Evolutionary conservation across 2,797 vertebrate genomes (phyloP).

Genomic region (Ammospiza maritima): DNA sequence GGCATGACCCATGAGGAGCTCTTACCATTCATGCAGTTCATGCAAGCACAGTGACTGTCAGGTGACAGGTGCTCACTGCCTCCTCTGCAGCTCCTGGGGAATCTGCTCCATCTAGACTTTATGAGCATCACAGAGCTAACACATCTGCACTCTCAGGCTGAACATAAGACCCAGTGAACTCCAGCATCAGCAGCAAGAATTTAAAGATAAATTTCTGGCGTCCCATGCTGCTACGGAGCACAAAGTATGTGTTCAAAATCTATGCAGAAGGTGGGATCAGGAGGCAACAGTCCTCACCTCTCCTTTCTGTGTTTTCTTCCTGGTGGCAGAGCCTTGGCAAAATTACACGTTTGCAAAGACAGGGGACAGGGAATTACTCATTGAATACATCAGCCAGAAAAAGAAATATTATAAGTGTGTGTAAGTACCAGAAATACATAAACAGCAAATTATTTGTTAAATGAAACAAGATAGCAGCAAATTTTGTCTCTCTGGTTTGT

Average conservation of each 20-base stretch:
- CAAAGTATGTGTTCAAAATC: background rate
- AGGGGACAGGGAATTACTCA: background rate
- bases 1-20: background rate
- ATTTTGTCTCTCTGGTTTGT: background rate
- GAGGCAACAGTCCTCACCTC: background rate
- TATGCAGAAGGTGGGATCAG: background rate
- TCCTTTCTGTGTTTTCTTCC: background rate
- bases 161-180: background rate
- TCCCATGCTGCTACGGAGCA: background rate
- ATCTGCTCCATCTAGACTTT: background rate
- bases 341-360: background rate
- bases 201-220: background rate
- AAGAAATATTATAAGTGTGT: background rate
- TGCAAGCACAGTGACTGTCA: background rate
- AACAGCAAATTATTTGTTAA: background rate
- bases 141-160: rapidly evolving
- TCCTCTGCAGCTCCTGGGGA: background rate
- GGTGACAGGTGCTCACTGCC: background rate
- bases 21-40: background rate
- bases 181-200: background rate
- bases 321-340: background rate
- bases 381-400: background rate
- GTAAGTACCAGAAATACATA: background rate
- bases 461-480: background rate
- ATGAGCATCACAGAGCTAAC: background rate